phyloP scores from a whole-genome alignment of 2,113 vertebrate genomes.

The Psammodynastes pulverulentus region DNA sequence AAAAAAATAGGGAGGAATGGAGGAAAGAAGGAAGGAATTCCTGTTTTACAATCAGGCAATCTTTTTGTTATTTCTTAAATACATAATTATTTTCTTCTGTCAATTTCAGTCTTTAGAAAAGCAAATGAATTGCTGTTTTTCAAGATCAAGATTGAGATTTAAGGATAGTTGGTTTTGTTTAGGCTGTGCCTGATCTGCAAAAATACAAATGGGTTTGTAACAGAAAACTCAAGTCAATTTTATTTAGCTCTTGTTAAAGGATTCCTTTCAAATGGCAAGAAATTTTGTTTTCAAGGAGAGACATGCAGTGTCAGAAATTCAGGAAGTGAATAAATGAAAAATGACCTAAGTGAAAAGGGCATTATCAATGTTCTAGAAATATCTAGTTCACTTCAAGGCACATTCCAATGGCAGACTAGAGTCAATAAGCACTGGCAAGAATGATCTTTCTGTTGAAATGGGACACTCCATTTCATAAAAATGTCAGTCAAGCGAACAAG shows the following conservation, averaged over 20 bases:
- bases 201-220: neutral
- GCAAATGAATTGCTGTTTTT: constrained; percentile 7
- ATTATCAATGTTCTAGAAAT: neutral
- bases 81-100: neutral
- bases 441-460: neutral
- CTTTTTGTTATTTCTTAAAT: constrained; percentile 4
- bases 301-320: constrained; percentile 4
- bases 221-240: constrained; percentile 14
- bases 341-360: neutral
- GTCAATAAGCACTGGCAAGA: neutral
- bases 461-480: neutral
- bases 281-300: neutral
- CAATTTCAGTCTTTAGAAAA: constrained; percentile 27
- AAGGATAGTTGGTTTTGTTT: neutral
- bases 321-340: constrained; percentile 15
- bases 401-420: neutral
- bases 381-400: neutral
- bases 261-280: constrained; percentile 10
- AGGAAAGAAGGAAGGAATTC: neutral
- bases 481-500: neutral
- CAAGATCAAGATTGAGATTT: neutral
- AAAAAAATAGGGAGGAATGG: neutral
- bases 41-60: neutral
- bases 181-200: constrained; percentile 31
- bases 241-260: constrained; percentile 28